A percentile compares a stretch with the other conserved stretches of the same genome.
phyloP scores from a whole-genome alignment of 2,888 invertebrate genomes.

The Xestoiulus laeticollis region DNA sequence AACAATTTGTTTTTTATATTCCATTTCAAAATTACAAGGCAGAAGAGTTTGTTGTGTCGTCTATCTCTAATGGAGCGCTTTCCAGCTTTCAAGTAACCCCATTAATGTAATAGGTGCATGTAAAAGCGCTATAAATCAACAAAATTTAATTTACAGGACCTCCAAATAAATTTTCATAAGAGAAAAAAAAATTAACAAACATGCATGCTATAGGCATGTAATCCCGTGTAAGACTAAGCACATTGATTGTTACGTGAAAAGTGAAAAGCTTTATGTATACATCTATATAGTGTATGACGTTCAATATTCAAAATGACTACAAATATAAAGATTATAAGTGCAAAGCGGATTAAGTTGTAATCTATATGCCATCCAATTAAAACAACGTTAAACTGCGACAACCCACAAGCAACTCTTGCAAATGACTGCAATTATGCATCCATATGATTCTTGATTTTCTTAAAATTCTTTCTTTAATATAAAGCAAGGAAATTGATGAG shows the following conservation, averaged over 20 bases:
- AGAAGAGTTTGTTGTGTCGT: not conserved
- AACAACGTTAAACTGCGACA: not conserved
- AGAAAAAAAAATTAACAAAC: not conserved
- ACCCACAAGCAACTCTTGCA: not conserved
- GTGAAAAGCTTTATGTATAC: not conserved
- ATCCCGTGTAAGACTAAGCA: not conserved
- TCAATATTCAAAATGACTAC: not conserved
- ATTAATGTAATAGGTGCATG: not conserved
- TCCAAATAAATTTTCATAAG: not conserved
- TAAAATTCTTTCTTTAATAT: too few relatives aligned
- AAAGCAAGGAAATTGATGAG: too few relatives aligned
- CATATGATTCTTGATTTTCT: too few relatives aligned
- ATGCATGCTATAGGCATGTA: conserved; percentile 15
- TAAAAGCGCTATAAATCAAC: conserved; percentile 14
- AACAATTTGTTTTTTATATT: conserved; percentile 6
- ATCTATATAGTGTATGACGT: too few relatives aligned
- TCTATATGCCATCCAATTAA: not conserved
- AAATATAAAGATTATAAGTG: not conserved
- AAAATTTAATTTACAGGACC: not conserved
- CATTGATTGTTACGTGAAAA: not conserved
- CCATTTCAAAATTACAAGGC: not conserved
- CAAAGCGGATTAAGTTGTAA: conserved; percentile 2
- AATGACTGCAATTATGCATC: too few relatives aligned
- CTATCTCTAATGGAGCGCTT: not conserved
- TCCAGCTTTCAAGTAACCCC: not conserved